Evolutionary conservation across 2,113 vertebrate genomes (phyloP).

Genomic region (Psammodynastes pulverulentus): DNA sequence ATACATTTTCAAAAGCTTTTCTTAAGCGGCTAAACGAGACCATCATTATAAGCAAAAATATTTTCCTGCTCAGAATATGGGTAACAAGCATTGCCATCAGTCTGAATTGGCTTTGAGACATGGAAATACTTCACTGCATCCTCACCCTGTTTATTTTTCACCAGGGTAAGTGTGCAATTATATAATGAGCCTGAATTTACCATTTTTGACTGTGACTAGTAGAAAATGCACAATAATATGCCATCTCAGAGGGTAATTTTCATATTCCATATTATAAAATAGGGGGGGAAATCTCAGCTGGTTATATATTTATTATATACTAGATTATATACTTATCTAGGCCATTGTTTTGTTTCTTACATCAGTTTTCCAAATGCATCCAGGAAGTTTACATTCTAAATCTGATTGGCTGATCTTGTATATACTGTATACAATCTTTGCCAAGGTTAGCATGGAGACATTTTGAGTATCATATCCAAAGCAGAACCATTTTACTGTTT

Average conservation of each 20-base stretch:
- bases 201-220: background rate
- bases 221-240: background rate
- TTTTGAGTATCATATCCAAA: background rate
- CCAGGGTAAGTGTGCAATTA: background rate
- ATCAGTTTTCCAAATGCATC: background rate
- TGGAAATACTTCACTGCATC: background rate
- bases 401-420: background rate
- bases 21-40: background rate
- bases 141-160: background rate
- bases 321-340: background rate
- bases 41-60: background rate
- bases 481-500: background rate
- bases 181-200: background rate
- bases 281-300: background rate
- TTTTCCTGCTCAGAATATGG: background rate
- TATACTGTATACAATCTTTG: background rate
- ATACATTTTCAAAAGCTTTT: background rate
- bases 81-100: background rate
- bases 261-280: background rate
- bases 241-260: background rate
- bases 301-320: too few relatives aligned
- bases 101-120: background rate
- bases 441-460: background rate
- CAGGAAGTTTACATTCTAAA: background rate
- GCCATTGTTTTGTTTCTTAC: background rate